Evolutionary conservation across 2,888 invertebrate genomes (phyloP).

Genomic region (Phortica magna): DNA sequence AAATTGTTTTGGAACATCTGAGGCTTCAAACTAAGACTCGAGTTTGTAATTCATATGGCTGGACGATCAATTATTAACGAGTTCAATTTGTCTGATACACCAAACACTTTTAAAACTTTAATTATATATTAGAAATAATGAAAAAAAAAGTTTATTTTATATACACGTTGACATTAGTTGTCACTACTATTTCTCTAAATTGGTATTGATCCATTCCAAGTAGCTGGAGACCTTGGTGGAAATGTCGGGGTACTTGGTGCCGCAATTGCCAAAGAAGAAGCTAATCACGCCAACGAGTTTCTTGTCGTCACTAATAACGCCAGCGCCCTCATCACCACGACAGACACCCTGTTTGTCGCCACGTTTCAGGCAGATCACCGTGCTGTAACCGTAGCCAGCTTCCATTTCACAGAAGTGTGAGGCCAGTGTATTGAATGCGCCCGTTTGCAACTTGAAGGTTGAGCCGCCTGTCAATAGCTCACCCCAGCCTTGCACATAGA

Average conservation of each 20-base stretch:
- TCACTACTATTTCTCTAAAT: neutral
- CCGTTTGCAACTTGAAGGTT: constrained; percentile 66
- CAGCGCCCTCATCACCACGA: constrained; percentile 73
- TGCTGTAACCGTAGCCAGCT: constrained; percentile 67
- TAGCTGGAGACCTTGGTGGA: constrained; percentile 64
- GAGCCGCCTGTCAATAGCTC: constrained; percentile 54
- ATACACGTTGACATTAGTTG: neutral
- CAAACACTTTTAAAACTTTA: too few species aligned
- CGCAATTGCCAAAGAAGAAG: constrained; percentile 70
- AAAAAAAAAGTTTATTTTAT: too few species aligned
- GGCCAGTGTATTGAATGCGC: constrained; percentile 60
- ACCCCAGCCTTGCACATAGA: constrained; percentile 74
- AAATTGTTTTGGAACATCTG: too few species aligned
- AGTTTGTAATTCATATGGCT: too few species aligned
- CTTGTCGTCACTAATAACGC: constrained; percentile 61
- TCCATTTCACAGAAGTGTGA: constrained; percentile 56
- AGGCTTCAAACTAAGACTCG: too few species aligned
- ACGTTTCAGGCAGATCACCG: constrained; percentile 66
- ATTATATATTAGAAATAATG: too few species aligned
- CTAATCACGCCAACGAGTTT: constrained; percentile 67
- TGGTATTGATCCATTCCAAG: constrained; percentile 62
- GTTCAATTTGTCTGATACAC: too few species aligned
- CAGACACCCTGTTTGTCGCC: constrained; percentile 66
- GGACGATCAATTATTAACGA: too few species aligned
- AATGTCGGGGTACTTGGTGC: constrained; percentile 71